Percentiles rank a stretch among this genome's conserved stretches.
These are phyloP conservation scores for Apocrypta bakeri DNA, from an alignment of 1,140 invertebrate species.

Conservation along the genomic window DNA sequence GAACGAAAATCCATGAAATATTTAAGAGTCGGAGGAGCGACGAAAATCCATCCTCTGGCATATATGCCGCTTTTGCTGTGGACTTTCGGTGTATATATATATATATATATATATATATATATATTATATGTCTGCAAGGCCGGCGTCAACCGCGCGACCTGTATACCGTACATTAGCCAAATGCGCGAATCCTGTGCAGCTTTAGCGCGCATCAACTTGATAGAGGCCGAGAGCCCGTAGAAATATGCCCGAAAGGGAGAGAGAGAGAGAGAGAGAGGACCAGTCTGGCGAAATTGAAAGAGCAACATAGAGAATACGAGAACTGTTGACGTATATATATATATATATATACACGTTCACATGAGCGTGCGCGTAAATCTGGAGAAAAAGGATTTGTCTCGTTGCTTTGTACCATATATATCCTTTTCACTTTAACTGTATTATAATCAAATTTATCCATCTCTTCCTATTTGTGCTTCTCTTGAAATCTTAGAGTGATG, in stretches of 20 bases:
- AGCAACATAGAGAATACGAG: slow-evolving; percentile 37
- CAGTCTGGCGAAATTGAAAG: slow-evolving; percentile 36
- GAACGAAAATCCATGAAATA: slow-evolving; percentile 27
- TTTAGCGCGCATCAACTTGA: background rate
- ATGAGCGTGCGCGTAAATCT: background rate
- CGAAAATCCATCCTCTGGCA: slow-evolving; percentile 12
- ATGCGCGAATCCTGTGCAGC: slow-evolving; percentile 15
- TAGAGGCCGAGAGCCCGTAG: background rate
- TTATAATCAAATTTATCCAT: background rate
- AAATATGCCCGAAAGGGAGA: slow-evolving; percentile 7
- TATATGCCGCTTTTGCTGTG: too few species aligned
- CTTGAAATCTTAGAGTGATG: too few species aligned
- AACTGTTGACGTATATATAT: background rate
- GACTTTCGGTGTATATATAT: background rate
- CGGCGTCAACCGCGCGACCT: slow-evolving; percentile 4
- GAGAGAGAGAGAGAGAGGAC: slow-evolving; percentile 4
- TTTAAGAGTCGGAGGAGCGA: slow-evolving; percentile 31
- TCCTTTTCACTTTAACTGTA: background rate
- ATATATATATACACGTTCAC: background rate
- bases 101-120: background rate
- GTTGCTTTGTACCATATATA: background rate
- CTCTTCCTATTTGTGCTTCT: background rate
- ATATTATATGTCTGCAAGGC: background rate
- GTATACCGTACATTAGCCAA: slow-evolving; percentile 19
- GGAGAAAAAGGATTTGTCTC: background rate